Base-by-base conservation (phyloP, 1,140 invertebrate genomes). In the Phocides pigmalion region DNA sequence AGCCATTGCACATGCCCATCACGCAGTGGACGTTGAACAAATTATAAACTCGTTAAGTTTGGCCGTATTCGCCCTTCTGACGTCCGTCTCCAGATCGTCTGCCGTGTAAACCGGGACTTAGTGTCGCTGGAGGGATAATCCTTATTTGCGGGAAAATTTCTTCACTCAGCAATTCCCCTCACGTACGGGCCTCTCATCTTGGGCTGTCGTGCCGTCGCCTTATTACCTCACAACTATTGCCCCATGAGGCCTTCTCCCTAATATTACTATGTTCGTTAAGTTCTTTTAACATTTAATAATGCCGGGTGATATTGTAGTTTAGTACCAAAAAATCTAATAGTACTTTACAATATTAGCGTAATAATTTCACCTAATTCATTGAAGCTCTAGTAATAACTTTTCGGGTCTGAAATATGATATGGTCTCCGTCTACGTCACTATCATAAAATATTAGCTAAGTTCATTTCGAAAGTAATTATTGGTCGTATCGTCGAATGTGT, bases 141-240 rank as follows among this genome's bases (percentile, higher is more conserved):
- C 66, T 68, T 64, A 72, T 75, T 78, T 75, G 71, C 62, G 72
- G 71, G 58, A 68, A 76, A 68, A 76, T 74, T 74, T 62, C 47
- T 17, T 28, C 59, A 19, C 62, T 74, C 50, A 4, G 19, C 28
- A 51, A 87, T 84, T 83, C 79, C 54, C 64, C 44, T 83, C 84
- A 87, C 84, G 84, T 86, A 70, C 59, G 62, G 67, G 71, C 70
- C 74, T 78, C 74, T 80, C 77, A 77, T 83, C 77, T 80, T 64
- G 68, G 56, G 68, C 65, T 77, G 81, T 81, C 81, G 70, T 74
- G 66, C 64, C 77, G 72, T 68, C 74, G 67, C 70, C 72, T 81
- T 84, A 87, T 83, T 84, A 84, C 79, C 68, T 81, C 73, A 61
- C 78, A 76, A 81, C 79, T 79, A 84, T 82, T 81, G 70, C 76